Evolutionary conservation across 1,140 invertebrate species (phyloP), one percentile per base, ranked within the genome.

Genomic region (Zaprionus tsacasi): DNA sequence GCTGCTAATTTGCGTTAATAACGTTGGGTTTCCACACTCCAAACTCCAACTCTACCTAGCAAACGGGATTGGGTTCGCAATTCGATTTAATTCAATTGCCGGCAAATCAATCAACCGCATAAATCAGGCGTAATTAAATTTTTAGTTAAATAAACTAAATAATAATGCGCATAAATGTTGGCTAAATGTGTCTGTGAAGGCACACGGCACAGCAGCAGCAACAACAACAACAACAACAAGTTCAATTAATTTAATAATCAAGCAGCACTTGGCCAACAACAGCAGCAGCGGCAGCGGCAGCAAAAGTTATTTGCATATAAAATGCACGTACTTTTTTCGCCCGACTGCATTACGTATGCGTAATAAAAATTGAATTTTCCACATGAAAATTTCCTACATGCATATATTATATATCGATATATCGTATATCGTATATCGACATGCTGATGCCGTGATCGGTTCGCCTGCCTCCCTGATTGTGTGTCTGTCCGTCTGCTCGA

Each of bases 361-460:
- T 65, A 89, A 89, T 88, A 85, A 83, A 88, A 88, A 81, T 80
- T 72, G 61, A 85, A 86, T 86, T 88, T 88, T 59, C 57, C 61
- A 69, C 55, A 58, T 40, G 50, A 65, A 54, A 63, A 48, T 50
- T 25, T 7, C 48, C 13, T 25, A 70, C 66, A 54, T 59, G 48
- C 38, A 63, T 33, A 58, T 57, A 65, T 50, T 33, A 58, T 57
- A 65, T 50, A 59, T 30, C 27, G 3, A 54, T 54, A 45, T 60
- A 50, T 33, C 40, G 50, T 54, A 45, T 60, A 50, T 33, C 40
- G 50, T 69, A 58, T 30, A 52, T 66, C 45, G 65, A 68, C 48
- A 45, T 56, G 50, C 59, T 82, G 80, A 72, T 25, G 15, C 11
- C 64, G 64, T 58, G 50, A 43, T 17, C 70, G 58, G 45, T 60